Percentiles rank a stretch among this genome's conserved stretches.
Conservation (phyloP, 2,113 vertebrate species). For the Xiphophorus hellerii region DNA sequence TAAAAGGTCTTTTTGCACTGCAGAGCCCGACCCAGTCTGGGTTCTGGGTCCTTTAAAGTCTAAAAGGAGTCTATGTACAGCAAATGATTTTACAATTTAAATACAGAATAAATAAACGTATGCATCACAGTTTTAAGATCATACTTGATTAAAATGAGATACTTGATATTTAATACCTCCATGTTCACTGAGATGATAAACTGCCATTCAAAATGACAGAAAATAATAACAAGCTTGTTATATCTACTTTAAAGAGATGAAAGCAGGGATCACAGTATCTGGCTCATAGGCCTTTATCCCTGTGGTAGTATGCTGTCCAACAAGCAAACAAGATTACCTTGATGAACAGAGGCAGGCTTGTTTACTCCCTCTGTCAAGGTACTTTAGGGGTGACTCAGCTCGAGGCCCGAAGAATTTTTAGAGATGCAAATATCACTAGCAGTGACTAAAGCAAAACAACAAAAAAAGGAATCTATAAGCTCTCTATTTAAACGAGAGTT, state of each 20-base stretch:
- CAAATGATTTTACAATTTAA: too few species aligned
- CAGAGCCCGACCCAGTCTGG: too few species aligned
- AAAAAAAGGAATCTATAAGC: background rate
- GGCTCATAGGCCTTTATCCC: constrained; percentile 17
- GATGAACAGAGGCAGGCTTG: constrained; percentile 65
- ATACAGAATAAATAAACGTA: too few species aligned
- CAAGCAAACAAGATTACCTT: constrained; percentile 72
- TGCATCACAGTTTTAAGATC: too few species aligned
- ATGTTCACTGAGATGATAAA: background rate
- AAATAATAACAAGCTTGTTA: background rate
- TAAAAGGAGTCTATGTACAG: too few species aligned
- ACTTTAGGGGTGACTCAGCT: constrained; percentile 63
- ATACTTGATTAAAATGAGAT: background rate
- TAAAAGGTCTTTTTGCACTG: too few species aligned
- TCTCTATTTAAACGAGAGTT: background rate
- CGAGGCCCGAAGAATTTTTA: constrained; percentile 32
- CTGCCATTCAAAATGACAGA: background rate
- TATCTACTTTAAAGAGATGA: constrained; percentile 25
- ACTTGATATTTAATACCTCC: background rate
- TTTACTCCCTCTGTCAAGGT: constrained; percentile 66
- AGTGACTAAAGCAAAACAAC: constrained; percentile 2
- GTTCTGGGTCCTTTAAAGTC: too few species aligned
- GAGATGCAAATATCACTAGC: constrained; percentile 19
- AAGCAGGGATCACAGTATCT: constrained; percentile 15
- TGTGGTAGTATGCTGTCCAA: constrained; percentile 39